These are phyloP conservation scores for Bruchidius siliquastri DNA, from an alignment of 2,888 invertebrate species.

Conservation along the genomic window DNA sequence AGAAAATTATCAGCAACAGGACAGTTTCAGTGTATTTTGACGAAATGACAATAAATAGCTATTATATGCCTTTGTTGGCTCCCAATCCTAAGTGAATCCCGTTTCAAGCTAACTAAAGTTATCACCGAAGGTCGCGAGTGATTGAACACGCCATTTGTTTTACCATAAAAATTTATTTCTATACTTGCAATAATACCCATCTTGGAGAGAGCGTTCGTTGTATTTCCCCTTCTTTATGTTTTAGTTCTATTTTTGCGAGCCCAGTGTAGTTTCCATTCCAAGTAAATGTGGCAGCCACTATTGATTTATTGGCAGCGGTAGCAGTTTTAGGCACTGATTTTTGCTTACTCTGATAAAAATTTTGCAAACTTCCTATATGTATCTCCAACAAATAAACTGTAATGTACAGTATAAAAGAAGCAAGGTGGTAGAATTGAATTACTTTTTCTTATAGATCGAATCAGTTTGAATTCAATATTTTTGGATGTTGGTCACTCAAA, in stretches of 20 bases:
- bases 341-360: conserved; percentile 11
- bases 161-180: conserved; percentile 26
- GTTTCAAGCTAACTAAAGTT: background rate
- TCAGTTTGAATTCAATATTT: no score
- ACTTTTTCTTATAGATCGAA: no score
- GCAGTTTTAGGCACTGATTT: conserved; percentile 26
- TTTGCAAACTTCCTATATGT: conserved; percentile 7
- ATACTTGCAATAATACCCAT: conserved; percentile 34
- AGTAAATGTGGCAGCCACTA: conserved; percentile 32
- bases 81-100: background rate
- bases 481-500: no score
- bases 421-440: no score
- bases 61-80: conserved; percentile 9
- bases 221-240: background rate
- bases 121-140: conserved; percentile 13
- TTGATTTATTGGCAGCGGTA: conserved; percentile 30
- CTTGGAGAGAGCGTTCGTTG: conserved; percentile 1
- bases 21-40: conserved; percentile 20
- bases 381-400: background rate
- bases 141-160: conserved; percentile 28
- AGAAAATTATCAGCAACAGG: background rate
- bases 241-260: conserved; percentile 1
- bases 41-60: conserved; percentile 22
- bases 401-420: no score
- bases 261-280: conserved; percentile 27